Evolutionary conservation across 2,888 invertebrate species (phyloP).

Genomic region (Hirudinaria manillensis): DNA sequence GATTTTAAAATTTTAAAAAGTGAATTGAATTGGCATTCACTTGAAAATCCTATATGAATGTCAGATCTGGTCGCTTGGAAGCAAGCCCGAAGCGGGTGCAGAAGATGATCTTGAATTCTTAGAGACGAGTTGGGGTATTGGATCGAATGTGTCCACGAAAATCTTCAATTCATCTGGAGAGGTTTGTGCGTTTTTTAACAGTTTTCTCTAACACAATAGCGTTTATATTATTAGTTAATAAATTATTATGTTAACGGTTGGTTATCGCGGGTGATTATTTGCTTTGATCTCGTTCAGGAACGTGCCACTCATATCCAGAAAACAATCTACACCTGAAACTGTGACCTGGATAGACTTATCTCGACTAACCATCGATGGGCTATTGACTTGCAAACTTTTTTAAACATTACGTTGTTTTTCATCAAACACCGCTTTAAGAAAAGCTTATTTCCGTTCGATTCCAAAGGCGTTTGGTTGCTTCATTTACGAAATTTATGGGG

Average conservation of each 20-base stretch:
- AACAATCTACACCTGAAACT: conserved; percentile 50
- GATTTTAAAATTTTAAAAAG: background rate
- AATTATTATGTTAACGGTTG: too few relatives aligned
- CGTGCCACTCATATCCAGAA: conserved; percentile 58
- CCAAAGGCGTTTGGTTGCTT: too few relatives aligned
- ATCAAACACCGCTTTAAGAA: too few relatives aligned
- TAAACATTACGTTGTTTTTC: too few relatives aligned
- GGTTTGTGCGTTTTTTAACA: conserved; percentile 40
- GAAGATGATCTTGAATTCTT: conserved; percentile 36
- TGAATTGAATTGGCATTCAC: background rate
- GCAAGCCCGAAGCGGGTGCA: conserved; percentile 13
- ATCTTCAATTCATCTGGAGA: conserved; percentile 56
- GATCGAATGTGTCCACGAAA: conserved; percentile 55
- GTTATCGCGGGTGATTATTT: too few relatives aligned
- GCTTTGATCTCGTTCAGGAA: conserved; percentile 45
- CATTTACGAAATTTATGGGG: too few relatives aligned
- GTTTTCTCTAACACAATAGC: background rate
- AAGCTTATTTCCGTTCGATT: too few relatives aligned
- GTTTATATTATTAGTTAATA: background rate
- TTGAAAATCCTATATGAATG: background rate
- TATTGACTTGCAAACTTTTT: too few relatives aligned
- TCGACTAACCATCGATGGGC: too few relatives aligned
- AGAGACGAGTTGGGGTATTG: conserved; percentile 52
- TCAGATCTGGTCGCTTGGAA: conserved; percentile 31
- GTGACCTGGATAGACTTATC: background rate